Percentiles rank a stretch among this genome's conserved stretches.
Evolutionary conservation across 2,888 invertebrate species (phyloP).

Genomic region (Arrhopalites spinosus): DNA sequence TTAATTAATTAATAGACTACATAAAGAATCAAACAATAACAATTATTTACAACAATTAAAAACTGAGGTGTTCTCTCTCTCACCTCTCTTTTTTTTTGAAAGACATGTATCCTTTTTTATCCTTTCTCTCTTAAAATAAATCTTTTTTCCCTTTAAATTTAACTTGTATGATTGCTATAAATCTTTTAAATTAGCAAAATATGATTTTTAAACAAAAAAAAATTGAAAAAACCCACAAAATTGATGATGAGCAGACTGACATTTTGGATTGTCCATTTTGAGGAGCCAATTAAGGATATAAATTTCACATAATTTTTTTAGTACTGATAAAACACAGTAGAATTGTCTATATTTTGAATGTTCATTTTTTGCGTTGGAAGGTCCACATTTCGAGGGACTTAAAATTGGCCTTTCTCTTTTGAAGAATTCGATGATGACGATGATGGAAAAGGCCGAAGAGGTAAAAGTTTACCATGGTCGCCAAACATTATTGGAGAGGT

Average conservation of each 20-base stretch:
- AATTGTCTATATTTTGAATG: too few relatives aligned
- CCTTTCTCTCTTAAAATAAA: not conserved
- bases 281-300: too few relatives aligned
- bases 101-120: not conserved
- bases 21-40: not conserved
- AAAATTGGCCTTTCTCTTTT: conserved; percentile 1
- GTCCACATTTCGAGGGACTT: not conserved
- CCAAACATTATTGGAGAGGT: conserved; percentile 54
- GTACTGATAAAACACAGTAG: too few relatives aligned
- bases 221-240: not conserved
- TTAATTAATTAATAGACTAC: not conserved
- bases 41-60: not conserved
- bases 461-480: conserved; percentile 56
- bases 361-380: not conserved
- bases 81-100: not conserved
- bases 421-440: not conserved
- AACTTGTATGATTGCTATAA: too few relatives aligned
- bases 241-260: not conserved
- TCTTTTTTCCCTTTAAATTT: not conserved
- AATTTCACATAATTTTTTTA: too few relatives aligned
- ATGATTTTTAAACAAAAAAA: too few relatives aligned
- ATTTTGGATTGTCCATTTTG: not conserved
- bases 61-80: not conserved
- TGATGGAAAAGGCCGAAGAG: not conserved
- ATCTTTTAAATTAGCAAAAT: too few relatives aligned